A percentile compares a stretch with the other conserved stretches of the same genome.
These are phyloP conservation scores for Esox masquinongy DNA, from an alignment of 2,797 vertebrate species.

Conservation along the genomic window DNA sequence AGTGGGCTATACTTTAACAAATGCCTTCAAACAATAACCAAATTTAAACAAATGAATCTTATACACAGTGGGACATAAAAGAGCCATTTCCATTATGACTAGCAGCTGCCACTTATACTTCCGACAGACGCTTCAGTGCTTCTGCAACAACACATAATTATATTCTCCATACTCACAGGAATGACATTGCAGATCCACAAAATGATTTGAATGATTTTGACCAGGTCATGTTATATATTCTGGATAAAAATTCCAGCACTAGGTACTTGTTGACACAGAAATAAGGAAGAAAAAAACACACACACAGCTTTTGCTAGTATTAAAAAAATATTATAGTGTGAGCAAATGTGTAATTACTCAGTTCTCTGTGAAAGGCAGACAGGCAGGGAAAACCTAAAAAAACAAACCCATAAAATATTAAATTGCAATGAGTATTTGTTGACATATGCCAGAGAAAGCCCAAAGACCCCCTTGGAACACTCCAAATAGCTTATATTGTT, in stretches of 20 bases:
- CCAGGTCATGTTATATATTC: background rate
- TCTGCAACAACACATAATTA: background rate
- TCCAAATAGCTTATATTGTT: slow-evolving; percentile 24
- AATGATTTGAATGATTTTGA: background rate
- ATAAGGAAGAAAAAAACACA: no score
- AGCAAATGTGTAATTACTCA: background rate
- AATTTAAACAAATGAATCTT: background rate
- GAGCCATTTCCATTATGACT: background rate
- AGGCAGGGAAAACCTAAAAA: background rate
- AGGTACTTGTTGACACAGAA: no score
- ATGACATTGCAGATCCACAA: slow-evolving; percentile 1
- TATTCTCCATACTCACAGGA: background rate
- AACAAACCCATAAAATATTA: slow-evolving; percentile 11
- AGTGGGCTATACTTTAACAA: slow-evolving; percentile 10
- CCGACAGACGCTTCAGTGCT: background rate
- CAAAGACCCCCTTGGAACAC: slow-evolving; percentile 35
- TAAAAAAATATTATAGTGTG: no score
- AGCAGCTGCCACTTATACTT: background rate
- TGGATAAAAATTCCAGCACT: slow-evolving; percentile 2
- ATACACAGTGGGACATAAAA: background rate
- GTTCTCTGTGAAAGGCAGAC: background rate
- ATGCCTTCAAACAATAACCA: background rate
- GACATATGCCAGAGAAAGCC: slow-evolving; percentile 35
- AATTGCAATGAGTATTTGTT: slow-evolving; percentile 41
- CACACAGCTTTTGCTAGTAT: no score